Conservation (phyloP, 2,888 invertebrate genomes). For the Lithophane leautieri region DNA sequence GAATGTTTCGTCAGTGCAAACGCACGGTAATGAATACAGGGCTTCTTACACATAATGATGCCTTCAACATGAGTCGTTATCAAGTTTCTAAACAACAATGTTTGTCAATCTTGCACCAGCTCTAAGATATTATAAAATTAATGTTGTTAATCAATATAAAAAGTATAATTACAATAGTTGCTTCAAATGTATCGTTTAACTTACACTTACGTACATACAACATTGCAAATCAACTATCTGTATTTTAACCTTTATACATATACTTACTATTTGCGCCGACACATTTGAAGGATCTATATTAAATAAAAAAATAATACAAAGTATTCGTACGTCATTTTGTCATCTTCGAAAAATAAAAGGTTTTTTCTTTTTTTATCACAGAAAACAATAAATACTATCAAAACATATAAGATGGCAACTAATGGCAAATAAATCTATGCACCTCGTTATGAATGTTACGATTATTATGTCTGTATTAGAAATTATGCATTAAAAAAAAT, state of each 20-base stretch:
- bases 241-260: slow-evolving; percentile 59
- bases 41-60: not conserved
- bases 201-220: slow-evolving; percentile 59
- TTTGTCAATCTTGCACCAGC: slow-evolving; percentile 44
- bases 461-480: slow-evolving; percentile 61
- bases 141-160: slow-evolving; percentile 62
- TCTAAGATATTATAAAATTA: slow-evolving; percentile 56
- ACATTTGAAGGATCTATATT: slow-evolving; percentile 67
- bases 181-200: slow-evolving; percentile 62
- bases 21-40: too few species aligned
- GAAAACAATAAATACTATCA: slow-evolving; percentile 88
- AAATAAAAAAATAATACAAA: slow-evolving; percentile 60
- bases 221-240: slow-evolving; percentile 60
- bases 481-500: slow-evolving; percentile 55
- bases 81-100: slow-evolving; percentile 3
- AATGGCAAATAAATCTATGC: slow-evolving; percentile 80
- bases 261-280: slow-evolving; percentile 60
- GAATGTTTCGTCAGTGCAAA: too few species aligned
- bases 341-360: slow-evolving; percentile 72
- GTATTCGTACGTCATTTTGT: slow-evolving; percentile 57
- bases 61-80: slow-evolving; percentile 25
- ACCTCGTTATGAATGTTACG: slow-evolving; percentile 76
- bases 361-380: slow-evolving; percentile 81
- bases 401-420: slow-evolving; percentile 86
- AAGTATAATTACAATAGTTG: slow-evolving; percentile 65